Base-by-base conservation (phyloP, 2,113 vertebrate species). In the Lethenteron reissneri region DNA sequence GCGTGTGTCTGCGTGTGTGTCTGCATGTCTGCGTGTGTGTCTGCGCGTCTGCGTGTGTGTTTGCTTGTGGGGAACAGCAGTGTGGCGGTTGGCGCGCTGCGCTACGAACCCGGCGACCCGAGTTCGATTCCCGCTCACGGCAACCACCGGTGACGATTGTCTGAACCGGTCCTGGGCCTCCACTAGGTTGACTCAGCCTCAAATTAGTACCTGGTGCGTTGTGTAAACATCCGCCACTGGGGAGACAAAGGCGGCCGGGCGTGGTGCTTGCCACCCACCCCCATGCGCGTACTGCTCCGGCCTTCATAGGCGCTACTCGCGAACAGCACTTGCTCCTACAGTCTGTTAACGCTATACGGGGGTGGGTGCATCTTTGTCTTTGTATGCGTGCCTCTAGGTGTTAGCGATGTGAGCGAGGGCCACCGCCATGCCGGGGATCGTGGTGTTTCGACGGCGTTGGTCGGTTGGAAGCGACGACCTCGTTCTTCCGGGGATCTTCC, bases 381-480 rank as follows among this genome's bases (percentile, higher is more conserved):
- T 17, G n/a, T 68, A 9, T 68, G 64, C 10, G 64, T 11, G 64
- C 64, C 10, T 25, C 11, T 68, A 25, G n/a, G 64, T 68, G 64
- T 68, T 68, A 17, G 64, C 64, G 25, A 25, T n/a, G 64, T 17
- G 64, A 25, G 10, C 21, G 71, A 14, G 60, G 59, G 56, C 17
- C 8, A 56, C 17, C 19, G 82, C 82, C 84, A 86, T 86, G 92
- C 92, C 94, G 78, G 94, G 94, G 77, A 99, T 97, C 76, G 94
- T 99, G 76, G 89, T 99, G 83, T 99, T 99, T 83, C 88, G 92
- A 81, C 86, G 94, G 77, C 92, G 94, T 85, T 99, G 94, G 94
- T 97, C 94, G 88, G 94, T 99, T 77, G 94, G 92, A 84, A 99
- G 92, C 77, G 94, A 99, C 87, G 94, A 99, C 88, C 88, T 99